Base-by-base conservation (phyloP, 30 jellyfish, hydroid and myxozoan species). In the Turritopsis dohrnii region DNA sequence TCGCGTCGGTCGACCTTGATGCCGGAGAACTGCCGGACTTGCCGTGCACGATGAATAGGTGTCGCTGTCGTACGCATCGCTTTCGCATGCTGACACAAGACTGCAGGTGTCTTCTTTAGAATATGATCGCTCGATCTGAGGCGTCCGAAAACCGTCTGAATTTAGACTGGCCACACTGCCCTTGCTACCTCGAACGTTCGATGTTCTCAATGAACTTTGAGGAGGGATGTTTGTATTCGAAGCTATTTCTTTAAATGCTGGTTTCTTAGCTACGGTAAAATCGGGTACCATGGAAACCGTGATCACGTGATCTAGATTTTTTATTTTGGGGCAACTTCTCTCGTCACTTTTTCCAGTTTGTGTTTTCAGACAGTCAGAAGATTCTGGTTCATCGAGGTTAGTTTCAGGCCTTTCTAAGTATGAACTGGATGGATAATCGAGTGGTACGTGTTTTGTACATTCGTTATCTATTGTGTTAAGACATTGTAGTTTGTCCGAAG, bases 71-170 rank as follows among this genome's bases (percentile, higher is more conserved):
- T 89, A 52, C 65, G 81, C 90, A 52, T 85, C 94, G 72, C 96
- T 86, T n/a, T 90, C 97, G 26, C 90, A 86, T 72, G 76, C 90
- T 53, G 97, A 91, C 71, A 90, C 89, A 84, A 92, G 82, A 72
- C 97, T 92, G 72, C 88, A 53, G 28, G 96, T 92, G 86, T 92
- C 97, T 21, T 92, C 97, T 28, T 87, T 87, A 1, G 87, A 80
- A 53, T 80, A 80, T 20, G 87, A 41, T 21, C 83, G 31, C 16
- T 28, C 82, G 53, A 53, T n/a, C 26, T n/a, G 52, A 1, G 83
- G 79, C n/a, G 76, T 77, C 13, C 30, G 85, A 17, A 21, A 60
- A 77, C 66, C 28, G 7, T 28, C 30, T 1, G 41, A 28, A n/a
- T 7, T 30, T 16, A 26, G 81, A 74, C 83, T 74, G 0, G n/a